These are phyloP conservation scores for Drosophila paulistorum DNA, from an alignment of 1,140 invertebrate species.

Conservation along the genomic window DNA sequence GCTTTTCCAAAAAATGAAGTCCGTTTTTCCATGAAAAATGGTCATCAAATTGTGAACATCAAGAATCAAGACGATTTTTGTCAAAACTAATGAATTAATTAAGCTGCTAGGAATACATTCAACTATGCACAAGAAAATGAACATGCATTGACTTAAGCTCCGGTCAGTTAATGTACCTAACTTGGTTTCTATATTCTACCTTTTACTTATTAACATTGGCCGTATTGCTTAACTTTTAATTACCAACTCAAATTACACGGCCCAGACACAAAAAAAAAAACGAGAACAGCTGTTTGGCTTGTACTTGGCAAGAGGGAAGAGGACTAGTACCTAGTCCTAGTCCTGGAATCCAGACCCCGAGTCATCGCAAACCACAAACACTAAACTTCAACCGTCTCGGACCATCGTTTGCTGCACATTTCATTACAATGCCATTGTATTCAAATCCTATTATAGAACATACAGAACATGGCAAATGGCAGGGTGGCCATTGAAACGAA, in stretches of 20 bases:
- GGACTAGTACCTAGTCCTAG: too few species aligned
- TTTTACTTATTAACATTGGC: slow-evolving; percentile 37
- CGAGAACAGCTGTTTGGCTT: slow-evolving; percentile 73
- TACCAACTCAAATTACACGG: slow-evolving; percentile 74
- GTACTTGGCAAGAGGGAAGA: slow-evolving; percentile 41
- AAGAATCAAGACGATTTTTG: too few species aligned
- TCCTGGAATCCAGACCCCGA: slow-evolving; percentile 27
- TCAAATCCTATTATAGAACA: slow-evolving; percentile 79
- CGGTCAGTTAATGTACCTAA: slow-evolving; percentile 59
- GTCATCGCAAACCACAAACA: slow-evolving; percentile 49
- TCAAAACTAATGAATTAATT: too few species aligned
- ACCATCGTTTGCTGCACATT: slow-evolving; percentile 77
- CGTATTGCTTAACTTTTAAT: slow-evolving; percentile 79
- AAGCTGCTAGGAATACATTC: too few species aligned
- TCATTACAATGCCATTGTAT: slow-evolving; percentile 80
- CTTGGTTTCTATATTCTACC: slow-evolving; percentile 28
- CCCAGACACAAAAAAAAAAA: slow-evolving; percentile 51
- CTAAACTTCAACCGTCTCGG: slow-evolving; percentile 61
- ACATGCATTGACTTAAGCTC: slow-evolving; percentile 22
- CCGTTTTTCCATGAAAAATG: too few species aligned
- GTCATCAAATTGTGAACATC: too few species aligned
- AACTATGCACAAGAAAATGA: too few species aligned
- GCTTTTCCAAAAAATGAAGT: too few species aligned
- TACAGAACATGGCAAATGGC: slow-evolving; percentile 53
- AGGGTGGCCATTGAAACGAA: background rate